Evolutionary conservation across 2,797 vertebrate genomes (phyloP), one percentile per base, ranked within the genome.

Genomic region (Amblyraja radiata): DNA sequence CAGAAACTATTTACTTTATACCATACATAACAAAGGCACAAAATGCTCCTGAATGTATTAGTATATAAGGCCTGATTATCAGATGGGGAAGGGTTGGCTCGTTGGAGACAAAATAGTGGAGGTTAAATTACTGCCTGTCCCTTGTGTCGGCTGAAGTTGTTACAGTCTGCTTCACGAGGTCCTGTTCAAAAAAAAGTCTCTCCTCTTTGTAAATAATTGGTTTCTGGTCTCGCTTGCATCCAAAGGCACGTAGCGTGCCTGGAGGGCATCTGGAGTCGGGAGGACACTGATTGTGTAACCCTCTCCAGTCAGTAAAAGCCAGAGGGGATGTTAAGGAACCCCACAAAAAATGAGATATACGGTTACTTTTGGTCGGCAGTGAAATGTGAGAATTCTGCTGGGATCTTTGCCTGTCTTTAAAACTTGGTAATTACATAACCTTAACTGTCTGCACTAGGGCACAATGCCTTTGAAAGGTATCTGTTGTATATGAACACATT

Each of bases 381-480:
- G 90, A 92, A 58, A 76, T 46, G 39, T 92, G 90, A 92, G 90
- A 74, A 73, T 63, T 71, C 88, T 90, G 63, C 36, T 16, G 32
- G n/a, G n/a, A 46, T 39, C 65, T 92, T 71, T 76, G 39, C 71
- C 58, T 76, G 11, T 11, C 13, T 76, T 76, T 76, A 92, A 92
- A 54, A 92, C 76, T 92, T 76, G 90, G 71, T 92, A 71, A 92
- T 92, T 92, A 92, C 90, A 92, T 74, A 92, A 92, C 90, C 90
- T 76, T 76, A 92, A 92, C 90, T 92, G 90, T 92, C 90, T 91
- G 46, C 39, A 11, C 46, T 1, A 54, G 74, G 90, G 39, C 32
- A 92, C n/a, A 92, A 76, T 92, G 71, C 90, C 90, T 92, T 92
- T 92, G 90, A 92, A 92, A 92, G 46, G 71, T 73, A 92, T 92